These are phyloP conservation scores for Troglohyphantes excavatus DNA, from an alignment of 2,888 invertebrate genomes.

Conservation along the genomic window DNA sequence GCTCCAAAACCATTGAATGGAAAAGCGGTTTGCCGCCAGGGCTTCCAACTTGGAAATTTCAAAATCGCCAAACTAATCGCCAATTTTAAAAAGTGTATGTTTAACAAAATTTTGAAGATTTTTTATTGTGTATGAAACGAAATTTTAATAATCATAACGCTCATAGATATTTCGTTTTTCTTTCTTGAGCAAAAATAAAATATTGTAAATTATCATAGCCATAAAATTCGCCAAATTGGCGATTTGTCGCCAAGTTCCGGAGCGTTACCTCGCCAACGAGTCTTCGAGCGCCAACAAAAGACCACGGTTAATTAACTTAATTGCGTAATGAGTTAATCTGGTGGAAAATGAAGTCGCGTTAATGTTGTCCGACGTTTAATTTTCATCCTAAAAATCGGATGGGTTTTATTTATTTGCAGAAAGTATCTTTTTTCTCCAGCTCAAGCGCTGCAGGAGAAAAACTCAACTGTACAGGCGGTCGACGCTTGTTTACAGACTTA, in stretches of 20 bases:
- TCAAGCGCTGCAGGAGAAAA: constrained; percentile 32
- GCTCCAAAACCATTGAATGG: constrained; percentile 44
- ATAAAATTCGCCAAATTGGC: too few species aligned
- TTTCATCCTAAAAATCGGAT: constrained; percentile 70
- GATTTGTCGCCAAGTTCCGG: too few species aligned
- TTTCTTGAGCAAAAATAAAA: too few species aligned
- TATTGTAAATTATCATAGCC: too few species aligned
- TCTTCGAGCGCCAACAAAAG: constrained; percentile 56
- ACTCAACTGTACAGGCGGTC: constrained; percentile 46
- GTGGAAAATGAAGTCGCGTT: constrained; percentile 71
- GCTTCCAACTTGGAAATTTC: not conserved
- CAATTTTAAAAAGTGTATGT: too few species aligned
- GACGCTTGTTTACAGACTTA: constrained; percentile 40
- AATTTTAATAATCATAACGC: too few species aligned
- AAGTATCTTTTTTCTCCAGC: constrained; percentile 38
- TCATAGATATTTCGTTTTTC: too few species aligned
- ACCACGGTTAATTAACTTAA: constrained; percentile 77
- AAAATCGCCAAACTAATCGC: too few species aligned
- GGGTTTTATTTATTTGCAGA: constrained; percentile 56
- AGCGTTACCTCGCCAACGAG: not conserved
- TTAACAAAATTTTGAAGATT: too few species aligned
- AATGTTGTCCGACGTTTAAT: constrained; percentile 69
- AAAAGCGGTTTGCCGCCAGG: constrained; percentile 59
- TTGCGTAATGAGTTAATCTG: constrained; percentile 78
- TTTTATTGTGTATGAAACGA: too few species aligned